Percentiles rank a stretch among this genome's conserved stretches.
phyloP scores from a whole-genome alignment of 2,888 invertebrate genomes.

The Pollenia labialis region DNA sequence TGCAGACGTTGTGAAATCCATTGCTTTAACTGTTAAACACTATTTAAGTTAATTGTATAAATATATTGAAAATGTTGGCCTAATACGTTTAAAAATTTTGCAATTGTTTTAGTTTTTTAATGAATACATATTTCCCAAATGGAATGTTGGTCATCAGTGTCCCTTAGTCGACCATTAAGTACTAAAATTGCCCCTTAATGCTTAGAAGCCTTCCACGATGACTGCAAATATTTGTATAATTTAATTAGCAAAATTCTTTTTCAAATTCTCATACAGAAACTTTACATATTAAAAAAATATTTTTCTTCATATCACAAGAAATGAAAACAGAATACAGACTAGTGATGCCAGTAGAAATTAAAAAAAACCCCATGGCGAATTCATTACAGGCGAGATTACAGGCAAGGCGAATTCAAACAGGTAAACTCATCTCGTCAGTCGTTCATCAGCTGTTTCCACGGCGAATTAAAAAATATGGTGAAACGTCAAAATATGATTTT shows the following conservation, averaged over 20 bases:
- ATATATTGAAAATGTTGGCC: not conserved
- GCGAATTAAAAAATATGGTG: too few species aligned
- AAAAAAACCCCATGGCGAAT: too few species aligned
- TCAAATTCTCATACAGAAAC: slow-evolving; percentile 13
- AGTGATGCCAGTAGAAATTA: too few species aligned
- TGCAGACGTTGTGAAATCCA: slow-evolving; percentile 20
- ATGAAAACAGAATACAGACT: slow-evolving; percentile 40
- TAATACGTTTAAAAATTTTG: not conserved
- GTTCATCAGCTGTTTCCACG: too few species aligned
- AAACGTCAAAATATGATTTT: too few species aligned
- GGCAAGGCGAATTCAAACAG: too few species aligned
- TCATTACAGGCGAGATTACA: too few species aligned
- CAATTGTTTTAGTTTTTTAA: slow-evolving; percentile 2
- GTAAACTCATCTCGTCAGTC: too few species aligned
- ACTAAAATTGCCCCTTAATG: slow-evolving; percentile 8
- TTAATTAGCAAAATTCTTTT: slow-evolving; percentile 42
- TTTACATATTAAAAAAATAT: slow-evolving; percentile 15
- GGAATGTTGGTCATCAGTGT: slow-evolving; percentile 10
- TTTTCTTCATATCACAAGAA: slow-evolving; percentile 18
- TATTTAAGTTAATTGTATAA: not conserved
- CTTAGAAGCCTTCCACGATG: not conserved
- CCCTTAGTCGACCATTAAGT: slow-evolving; percentile 12
- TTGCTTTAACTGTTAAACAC: not conserved
- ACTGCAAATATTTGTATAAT: slow-evolving; percentile 28
- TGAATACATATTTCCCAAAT: slow-evolving; percentile 46